Conservation (phyloP, 2,113 vertebrate genomes). For the Sciurus niger region DNA sequence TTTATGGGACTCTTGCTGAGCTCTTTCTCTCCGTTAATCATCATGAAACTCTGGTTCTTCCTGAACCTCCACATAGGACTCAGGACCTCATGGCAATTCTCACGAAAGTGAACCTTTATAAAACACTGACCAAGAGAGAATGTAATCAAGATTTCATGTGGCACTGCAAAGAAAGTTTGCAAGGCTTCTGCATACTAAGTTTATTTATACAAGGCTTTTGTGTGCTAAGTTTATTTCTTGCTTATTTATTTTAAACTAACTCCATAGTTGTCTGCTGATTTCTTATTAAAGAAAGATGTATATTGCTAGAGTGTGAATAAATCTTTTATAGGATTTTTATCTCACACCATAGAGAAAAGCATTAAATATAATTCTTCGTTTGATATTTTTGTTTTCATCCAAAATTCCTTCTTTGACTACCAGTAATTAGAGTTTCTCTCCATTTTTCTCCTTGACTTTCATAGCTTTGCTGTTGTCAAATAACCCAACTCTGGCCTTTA, state of each 20-base stretch:
- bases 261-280: not conserved
- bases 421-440: not conserved
- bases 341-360: not conserved
- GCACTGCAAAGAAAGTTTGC: not conserved
- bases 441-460: not conserved
- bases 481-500: not conserved
- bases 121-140: not conserved
- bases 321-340: no score
- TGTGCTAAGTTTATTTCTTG: not conserved
- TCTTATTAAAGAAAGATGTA: conserved; percentile 14
- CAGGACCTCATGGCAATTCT: not conserved
- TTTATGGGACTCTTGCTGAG: not conserved
- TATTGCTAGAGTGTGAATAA: not conserved
- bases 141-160: not conserved
- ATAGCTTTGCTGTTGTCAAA: not conserved
- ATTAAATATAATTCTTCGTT: not conserved
- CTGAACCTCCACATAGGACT: not conserved
- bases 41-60: not conserved
- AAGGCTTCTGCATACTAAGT: no score
- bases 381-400: not conserved
- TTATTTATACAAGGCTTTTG: no score
- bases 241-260: conserved; percentile 36
- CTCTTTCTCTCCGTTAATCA: not conserved
- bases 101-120: not conserved
- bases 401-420: not conserved